Base-by-base conservation (phyloP, 2,888 invertebrate species). In the Litoditis marina region DNA sequence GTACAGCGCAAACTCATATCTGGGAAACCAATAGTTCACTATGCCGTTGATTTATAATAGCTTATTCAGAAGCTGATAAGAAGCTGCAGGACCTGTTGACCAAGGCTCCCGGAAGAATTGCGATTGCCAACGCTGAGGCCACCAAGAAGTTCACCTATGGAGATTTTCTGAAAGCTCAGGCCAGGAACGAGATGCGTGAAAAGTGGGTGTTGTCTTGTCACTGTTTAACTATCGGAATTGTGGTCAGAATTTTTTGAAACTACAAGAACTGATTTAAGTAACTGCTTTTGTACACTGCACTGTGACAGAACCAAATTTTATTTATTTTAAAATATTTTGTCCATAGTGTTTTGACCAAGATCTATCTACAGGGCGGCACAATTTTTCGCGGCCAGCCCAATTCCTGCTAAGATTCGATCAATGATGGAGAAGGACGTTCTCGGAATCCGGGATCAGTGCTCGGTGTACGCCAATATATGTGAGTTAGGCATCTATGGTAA, bases 111-210 rank as follows among this genome's bases (percentile, higher is more conserved):
- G 39, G 39, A 28, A 44, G 25, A 44, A 22, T 19, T 44, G 55
- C 42, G 25, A 42, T n/a, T 16, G 42, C n/a, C 27, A 44, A 55
- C 8, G 16, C 36, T 16, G 28, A 27, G 31, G 30, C 31, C 25
- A 3, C 44, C 25, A 42, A 44, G 19, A 61, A 54, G 49, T 60
- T 60, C 53, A 61, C 25, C 2, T 46, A 49, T n/a, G 47, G 25
- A 19, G 61, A 61, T 1, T 61, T 61, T 31, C 25, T 61, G 44
- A 34, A 36, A 13, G 11, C n/a, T n/a, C 61, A 61, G 36, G 55
- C 54, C 11, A 42, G 46, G 13, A 36, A 54, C 11, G 8, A 22
- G 13, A 44, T 61, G 1, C 13, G 46, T n/a, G 27, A 36, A 11
- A 61, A 32, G 61, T 61, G 42, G 2, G 8, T 16, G 2, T 11